These are phyloP conservation scores for Drosophila buzzatii DNA, from an alignment of 2,888 invertebrate genomes.

Conservation along the genomic window DNA sequence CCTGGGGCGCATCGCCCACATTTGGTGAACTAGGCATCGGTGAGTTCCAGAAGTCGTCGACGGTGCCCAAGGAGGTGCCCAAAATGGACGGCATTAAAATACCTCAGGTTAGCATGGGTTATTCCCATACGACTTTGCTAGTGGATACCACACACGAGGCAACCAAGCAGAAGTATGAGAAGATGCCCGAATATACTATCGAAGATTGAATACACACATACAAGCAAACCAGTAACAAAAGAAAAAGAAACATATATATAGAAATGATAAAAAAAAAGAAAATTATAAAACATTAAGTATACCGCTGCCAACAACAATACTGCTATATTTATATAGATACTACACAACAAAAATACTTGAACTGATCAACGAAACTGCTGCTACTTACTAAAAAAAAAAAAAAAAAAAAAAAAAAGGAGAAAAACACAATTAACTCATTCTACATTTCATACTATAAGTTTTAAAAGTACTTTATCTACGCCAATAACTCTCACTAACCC, in stretches of 20 bases:
- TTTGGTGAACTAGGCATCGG: slow-evolving; percentile 97
- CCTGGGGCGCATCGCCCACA: slow-evolving; percentile 97
- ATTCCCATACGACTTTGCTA: slow-evolving; percentile 92
- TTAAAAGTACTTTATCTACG: slow-evolving; percentile 43
- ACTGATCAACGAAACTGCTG: slow-evolving; percentile 80
- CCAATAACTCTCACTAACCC: slow-evolving; percentile 18
- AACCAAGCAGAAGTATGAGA: slow-evolving; percentile 86
- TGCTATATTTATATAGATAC: slow-evolving; percentile 61
- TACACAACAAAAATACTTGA: slow-evolving; percentile 52
- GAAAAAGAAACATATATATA: slow-evolving; percentile 22
- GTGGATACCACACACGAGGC: slow-evolving; percentile 87
- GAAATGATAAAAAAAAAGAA: slow-evolving; percentile 23
- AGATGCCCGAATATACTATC: slow-evolving; percentile 86
- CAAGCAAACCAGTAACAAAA: slow-evolving; percentile 23
- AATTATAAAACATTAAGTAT: slow-evolving; percentile 49
- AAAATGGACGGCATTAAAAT: slow-evolving; percentile 91
- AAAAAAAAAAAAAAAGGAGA: slow-evolving; percentile 20
- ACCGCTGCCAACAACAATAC: slow-evolving; percentile 76
- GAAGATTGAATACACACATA: slow-evolving; percentile 77
- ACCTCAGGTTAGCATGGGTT: slow-evolving; percentile 92
- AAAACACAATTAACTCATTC: slow-evolving; percentile 34
- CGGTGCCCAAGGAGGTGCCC: slow-evolving; percentile 94
- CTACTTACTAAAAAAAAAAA: slow-evolving; percentile 60
- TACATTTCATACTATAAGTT: slow-evolving; percentile 62
- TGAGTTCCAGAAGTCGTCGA: slow-evolving; percentile 94